phyloP scores from a whole-genome alignment of 2,113 vertebrate genomes.

The Albula goreensis region DNA sequence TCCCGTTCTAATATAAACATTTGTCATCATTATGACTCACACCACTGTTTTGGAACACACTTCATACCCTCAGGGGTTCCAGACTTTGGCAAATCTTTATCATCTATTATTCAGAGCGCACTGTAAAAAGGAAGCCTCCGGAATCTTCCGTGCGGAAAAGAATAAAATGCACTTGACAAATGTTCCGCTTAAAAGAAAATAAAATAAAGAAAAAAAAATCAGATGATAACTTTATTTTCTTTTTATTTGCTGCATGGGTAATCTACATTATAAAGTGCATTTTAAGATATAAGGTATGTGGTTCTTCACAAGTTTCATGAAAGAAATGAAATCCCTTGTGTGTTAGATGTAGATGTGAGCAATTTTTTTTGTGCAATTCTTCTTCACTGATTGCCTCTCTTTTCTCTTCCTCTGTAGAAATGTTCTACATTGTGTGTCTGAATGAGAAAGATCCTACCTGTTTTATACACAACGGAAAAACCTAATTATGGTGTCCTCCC shows the following conservation, averaged over 20 bases:
- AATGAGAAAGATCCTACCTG: neutral
- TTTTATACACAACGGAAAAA: neutral
- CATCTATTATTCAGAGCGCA: constrained; percentile 33
- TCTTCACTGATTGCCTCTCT: neutral
- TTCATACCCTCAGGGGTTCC: constrained; percentile 21
- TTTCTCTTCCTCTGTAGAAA: neutral
- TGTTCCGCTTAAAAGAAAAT: neutral
- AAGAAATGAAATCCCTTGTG: neutral
- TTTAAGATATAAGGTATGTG: constrained; percentile 13
- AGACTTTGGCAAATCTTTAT: constrained; percentile 31
- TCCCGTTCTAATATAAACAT: constrained; percentile 6
- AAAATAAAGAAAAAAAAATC: constrained; percentile 2
- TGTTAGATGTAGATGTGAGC: neutral
- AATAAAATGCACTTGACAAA: neutral
- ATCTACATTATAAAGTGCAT: constrained; percentile 7
- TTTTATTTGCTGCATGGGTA: neutral
- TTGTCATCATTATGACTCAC: neutral
- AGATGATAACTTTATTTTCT: constrained; percentile 2
- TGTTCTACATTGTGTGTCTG: neutral
- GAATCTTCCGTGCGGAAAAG: constrained; percentile 34
- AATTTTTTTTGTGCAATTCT: neutral
- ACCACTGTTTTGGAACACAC: neutral
- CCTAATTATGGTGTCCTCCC: neutral
- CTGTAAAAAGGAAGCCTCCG: constrained; percentile 7
- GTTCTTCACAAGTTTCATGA: neutral